Evolutionary conservation across 2,113 vertebrate genomes (phyloP).

Genomic region (Thamnophis sirtalis): DNA sequence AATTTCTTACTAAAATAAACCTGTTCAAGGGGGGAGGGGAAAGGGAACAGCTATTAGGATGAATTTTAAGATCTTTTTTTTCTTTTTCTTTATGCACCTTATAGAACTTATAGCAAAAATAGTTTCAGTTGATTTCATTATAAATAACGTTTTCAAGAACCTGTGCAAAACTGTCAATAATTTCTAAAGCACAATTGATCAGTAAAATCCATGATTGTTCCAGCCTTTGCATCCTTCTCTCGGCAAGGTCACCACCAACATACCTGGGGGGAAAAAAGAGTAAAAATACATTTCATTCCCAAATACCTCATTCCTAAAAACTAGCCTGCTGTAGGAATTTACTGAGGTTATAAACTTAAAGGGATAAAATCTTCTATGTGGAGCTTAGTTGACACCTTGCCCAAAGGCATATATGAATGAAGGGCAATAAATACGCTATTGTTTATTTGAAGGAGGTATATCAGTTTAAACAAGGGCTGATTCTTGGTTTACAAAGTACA

Average conservation of each 20-base stretch:
- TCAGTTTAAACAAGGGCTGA: background rate
- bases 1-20: constrained; percentile 98
- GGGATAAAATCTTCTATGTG: background rate
- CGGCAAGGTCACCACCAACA: constrained; percentile 71
- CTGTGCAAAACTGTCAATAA: constrained; percentile 93
- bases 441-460: background rate
- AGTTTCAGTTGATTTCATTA: constrained; percentile 90
- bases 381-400: background rate
- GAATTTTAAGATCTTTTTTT: constrained; percentile 83
- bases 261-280: constrained; percentile 69
- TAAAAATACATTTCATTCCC: constrained; percentile 43
- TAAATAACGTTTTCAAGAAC: constrained; percentile 92
- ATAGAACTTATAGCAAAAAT: constrained; percentile 95
- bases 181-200: constrained; percentile 90
- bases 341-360: background rate
- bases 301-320: background rate
- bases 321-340: background rate
- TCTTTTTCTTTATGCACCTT: constrained; percentile 83
- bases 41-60: constrained; percentile 85
- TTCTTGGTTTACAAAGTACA: background rate
- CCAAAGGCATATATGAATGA: background rate
- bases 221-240: constrained; percentile 80
- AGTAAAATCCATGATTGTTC: constrained; percentile 93
- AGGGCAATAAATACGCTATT: background rate
- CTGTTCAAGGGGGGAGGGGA: constrained; percentile 64